Conservation (phyloP, 2,888 invertebrate species). For the Oligia latruncula region DNA sequence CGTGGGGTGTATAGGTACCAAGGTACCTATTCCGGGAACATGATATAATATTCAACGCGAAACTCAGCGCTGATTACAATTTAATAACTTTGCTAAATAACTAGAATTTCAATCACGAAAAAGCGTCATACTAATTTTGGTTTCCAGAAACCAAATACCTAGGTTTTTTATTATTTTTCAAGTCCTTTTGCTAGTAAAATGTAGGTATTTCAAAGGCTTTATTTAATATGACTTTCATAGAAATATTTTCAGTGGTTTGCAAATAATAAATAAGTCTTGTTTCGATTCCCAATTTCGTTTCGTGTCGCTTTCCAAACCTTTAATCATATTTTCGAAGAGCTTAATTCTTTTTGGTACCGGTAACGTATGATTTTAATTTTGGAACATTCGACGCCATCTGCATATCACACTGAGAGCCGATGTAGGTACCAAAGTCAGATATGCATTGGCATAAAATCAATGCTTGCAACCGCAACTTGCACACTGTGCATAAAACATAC, state of each 20-base stretch:
- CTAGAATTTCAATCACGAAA: constrained; percentile 28
- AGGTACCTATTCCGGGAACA: background rate
- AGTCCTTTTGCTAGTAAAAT: too few species aligned
- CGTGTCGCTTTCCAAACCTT: constrained; percentile 6
- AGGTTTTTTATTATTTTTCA: too few species aligned
- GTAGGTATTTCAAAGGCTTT: background rate
- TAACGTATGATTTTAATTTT: background rate
- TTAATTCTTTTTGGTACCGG: background rate
- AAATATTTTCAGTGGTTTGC: background rate
- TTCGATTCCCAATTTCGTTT: background rate
- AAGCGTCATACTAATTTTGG: constrained; percentile 2
- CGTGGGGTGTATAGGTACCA: background rate
- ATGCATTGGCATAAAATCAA: background rate
- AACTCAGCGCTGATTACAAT: constrained; percentile 11
- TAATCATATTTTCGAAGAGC: background rate
- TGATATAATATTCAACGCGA: constrained; percentile 3
- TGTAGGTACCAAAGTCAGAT: background rate
- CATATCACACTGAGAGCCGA: too few species aligned
- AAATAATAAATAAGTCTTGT: background rate
- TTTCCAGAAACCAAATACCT: background rate
- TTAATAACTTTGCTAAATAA: constrained; percentile 22
- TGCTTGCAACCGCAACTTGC: background rate
- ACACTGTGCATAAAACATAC: background rate
- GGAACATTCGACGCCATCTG: background rate
- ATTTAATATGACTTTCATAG: background rate